Base-by-base conservation (phyloP, 2,113 vertebrate species). In the Atractosteus spatula region DNA sequence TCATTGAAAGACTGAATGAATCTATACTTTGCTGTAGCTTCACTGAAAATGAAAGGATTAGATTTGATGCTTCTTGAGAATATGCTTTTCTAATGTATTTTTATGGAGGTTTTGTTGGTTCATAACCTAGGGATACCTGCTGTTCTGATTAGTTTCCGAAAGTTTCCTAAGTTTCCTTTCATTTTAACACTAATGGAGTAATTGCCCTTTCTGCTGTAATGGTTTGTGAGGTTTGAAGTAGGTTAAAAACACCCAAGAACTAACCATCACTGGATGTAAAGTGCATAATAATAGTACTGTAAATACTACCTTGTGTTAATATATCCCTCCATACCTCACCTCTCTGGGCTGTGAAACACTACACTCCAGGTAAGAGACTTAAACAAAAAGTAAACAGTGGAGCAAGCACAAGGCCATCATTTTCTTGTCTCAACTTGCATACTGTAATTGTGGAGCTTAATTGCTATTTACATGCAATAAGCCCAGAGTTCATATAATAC, bases 401-500 rank as follows among this genome's bases (percentile, higher is more conserved):
- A 61, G 41, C 29, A 3, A 13, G 59, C 43, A 16, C 70, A 62
- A n/a, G 16, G 73, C 47, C 51, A 69, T 45, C 29, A 55, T 6
- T 72, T 66, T 63, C 29, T 12, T 66, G 61, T 65, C 51, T 55
- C 41, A 16, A 54, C 61, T 45, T 70, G 62, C 10, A 11, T 55
- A n/a, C n/a, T n/a, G n/a, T n/a, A 51, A 47, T 43, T 10, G 11
- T 51, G 43, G 59, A 57, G 41, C 51, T 16, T 74, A 74, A 69
- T 47, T 61, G n/a, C 47, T 69, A 55, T 74, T 74, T 69, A 74
- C 16, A 2, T 62, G 12, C 51, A 41, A 17, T 41, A 44, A 51
- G 64, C 61, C 5, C 14, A 29, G 14, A 64, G 66, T 55, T 69
- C 61, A 14, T 62, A 47, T n/a, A 55, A 70, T 51, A 41, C 41